Evolutionary conservation across 2,888 invertebrate genomes (phyloP), one percentile per base, ranked within the genome.

Genomic region (Himalopsyche japonica): DNA sequence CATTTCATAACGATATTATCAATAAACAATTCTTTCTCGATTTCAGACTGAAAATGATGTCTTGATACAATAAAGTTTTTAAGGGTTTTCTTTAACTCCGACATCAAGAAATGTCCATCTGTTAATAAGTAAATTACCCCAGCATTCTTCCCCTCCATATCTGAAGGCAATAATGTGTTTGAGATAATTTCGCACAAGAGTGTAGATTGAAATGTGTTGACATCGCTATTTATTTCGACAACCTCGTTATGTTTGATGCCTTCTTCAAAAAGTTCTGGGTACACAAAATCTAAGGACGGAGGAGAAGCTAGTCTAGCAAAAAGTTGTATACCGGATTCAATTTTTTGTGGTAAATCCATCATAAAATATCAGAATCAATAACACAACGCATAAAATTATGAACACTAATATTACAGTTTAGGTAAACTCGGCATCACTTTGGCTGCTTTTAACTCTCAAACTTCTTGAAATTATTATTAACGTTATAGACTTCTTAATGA

Each of bases 301-400:
- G 91, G 91, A 86, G 89, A 90, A 24, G 89, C 90, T 47, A 94
- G 87, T 88, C 94, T 91, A 76, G 93, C 90, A 27, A 94, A 88
- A 82, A 94, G 89, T 88, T 94, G 94, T n/a, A 92, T 88, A 57
- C 94, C 94, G 20, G 94, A 92, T 90, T 94, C 94, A 32, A 93
- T 89, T 89, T 90, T 91, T 24, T 84, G 84, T 24, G 81, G 79
- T 32, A 76, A 78, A 82, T 84, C 82, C 86, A 86, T 85, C 1
- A 8, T 37, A 43, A 70, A 70, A 20, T 57, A 20, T 24, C n/a
- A n/a, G 7, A 15, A 57, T n/a, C n/a, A 20, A 57, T 20, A 5
- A 20, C 2, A 20, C 4, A 57, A 57, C 15, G 34, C 5, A 37
- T 8, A 1, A 8, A 37, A 8, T 6, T 7, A 8, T 32, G 32